Conservation (phyloP, 2,113 vertebrate species). For the Etia nguti region DNA sequence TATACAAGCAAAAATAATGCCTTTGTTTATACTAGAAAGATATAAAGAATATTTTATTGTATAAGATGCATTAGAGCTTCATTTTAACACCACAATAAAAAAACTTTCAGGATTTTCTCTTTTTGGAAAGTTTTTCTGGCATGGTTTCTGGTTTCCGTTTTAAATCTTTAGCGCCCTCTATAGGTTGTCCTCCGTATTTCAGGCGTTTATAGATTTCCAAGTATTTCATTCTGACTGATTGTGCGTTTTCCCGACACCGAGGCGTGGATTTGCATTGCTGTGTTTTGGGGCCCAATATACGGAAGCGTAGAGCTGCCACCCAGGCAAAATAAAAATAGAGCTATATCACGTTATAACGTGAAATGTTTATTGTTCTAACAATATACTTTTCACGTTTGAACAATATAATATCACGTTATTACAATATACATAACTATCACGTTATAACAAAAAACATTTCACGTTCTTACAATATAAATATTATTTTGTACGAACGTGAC, state of each 20-base stretch:
- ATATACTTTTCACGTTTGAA: no score
- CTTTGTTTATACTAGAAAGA: neutral
- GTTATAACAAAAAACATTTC: no score
- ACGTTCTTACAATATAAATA: no score
- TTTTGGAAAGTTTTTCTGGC: neutral
- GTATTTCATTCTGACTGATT: rapidly evolving
- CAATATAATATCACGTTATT: no score
- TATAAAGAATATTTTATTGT: rapidly evolving
- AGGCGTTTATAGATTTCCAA: neutral
- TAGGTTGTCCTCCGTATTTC: neutral
- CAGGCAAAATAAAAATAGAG: neutral
- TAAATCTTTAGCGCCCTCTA: neutral
- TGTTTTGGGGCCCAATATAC: rapidly evolving
- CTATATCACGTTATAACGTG: neutral
- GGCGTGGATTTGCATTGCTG: neutral
- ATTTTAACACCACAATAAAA: neutral
- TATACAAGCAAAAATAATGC: neutral
- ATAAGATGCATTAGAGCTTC: neutral
- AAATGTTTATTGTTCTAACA: neutral
- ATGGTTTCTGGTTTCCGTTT: neutral
- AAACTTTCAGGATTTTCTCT: neutral
- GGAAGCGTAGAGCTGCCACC: neutral
- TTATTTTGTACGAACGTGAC: no score
- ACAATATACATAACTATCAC: no score
- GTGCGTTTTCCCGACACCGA: rapidly evolving